Evolutionary conservation across 2,113 vertebrate species (phyloP).

Genomic region (Poecile atricapillus): DNA sequence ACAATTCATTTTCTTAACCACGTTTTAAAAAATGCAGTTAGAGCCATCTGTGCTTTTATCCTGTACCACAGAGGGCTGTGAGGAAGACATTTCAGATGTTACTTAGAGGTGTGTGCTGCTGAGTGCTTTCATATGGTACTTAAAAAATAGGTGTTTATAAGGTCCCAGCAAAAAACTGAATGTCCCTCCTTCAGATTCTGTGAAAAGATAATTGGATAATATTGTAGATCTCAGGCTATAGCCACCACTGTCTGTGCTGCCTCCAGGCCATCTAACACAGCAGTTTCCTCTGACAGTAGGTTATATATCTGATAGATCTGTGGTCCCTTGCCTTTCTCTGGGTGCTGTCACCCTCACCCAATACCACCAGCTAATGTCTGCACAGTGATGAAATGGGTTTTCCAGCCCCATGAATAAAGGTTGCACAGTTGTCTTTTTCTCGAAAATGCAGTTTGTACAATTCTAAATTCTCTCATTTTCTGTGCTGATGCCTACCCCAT

Average conservation of each 20-base stretch:
- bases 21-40: not conserved
- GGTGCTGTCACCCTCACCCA: not conserved
- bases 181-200: not conserved
- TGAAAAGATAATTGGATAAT: constrained; percentile 23
- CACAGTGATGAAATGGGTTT: not conserved
- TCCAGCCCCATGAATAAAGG: not conserved
- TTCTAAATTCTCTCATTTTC: not conserved
- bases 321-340: not conserved
- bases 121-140: not conserved
- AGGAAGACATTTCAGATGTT: not conserved
- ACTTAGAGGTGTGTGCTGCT: not conserved
- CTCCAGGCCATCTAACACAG: not conserved
- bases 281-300: not conserved
- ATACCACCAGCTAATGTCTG: not conserved
- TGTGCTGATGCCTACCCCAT: not conserved
- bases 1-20: not conserved
- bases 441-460: not conserved
- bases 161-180: not conserved
- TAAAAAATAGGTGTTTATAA: not conserved
- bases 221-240: not conserved
- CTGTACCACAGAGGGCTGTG: not conserved
- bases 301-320: not conserved
- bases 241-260: not conserved
- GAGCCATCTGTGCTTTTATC: not conserved
- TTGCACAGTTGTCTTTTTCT: not conserved